Conservation (phyloP, 1,140 invertebrate species). For the Neodiprion virginianus region DNA sequence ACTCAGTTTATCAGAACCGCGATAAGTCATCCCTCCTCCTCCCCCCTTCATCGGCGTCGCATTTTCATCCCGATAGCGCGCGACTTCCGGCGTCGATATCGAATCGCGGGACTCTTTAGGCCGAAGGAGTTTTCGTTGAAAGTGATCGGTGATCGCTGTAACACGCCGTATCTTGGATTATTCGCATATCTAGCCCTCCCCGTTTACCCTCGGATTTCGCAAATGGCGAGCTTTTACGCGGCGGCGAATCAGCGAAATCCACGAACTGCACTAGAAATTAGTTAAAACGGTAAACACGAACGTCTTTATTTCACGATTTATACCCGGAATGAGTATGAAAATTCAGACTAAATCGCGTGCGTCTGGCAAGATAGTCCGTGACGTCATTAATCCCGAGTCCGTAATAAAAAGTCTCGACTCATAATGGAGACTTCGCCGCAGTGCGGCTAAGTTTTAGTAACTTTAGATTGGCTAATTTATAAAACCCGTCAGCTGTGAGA, state of each 20-base stretch:
- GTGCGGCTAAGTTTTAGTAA: constrained; percentile 7
- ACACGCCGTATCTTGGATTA: too few relatives aligned
- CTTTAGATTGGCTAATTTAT: constrained; percentile 7
- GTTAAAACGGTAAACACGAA: too few relatives aligned
- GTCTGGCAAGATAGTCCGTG: background rate
- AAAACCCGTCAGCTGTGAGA: constrained; percentile 1
- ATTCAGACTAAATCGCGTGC: background rate
- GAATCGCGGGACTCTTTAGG: background rate
- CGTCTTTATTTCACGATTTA: too few relatives aligned
- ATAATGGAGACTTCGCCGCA: background rate
- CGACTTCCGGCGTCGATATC: background rate
- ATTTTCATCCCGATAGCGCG: background rate
- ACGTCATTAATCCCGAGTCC: constrained; percentile 7
- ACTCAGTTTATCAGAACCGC: background rate
- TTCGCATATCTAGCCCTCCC: too few relatives aligned
- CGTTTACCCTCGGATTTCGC: too few relatives aligned
- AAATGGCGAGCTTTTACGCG: too few relatives aligned
- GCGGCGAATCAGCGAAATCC: too few relatives aligned
- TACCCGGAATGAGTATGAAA: too few relatives aligned
- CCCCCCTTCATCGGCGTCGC: background rate
- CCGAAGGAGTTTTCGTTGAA: background rate
- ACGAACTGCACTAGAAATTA: too few relatives aligned
- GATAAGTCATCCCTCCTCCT: background rate
- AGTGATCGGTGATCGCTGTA: too few relatives aligned
- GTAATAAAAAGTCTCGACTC: constrained; percentile 1